Conservation (phyloP, 2,113 vertebrate genomes). For the Paracanthobrama guichenoti region DNA sequence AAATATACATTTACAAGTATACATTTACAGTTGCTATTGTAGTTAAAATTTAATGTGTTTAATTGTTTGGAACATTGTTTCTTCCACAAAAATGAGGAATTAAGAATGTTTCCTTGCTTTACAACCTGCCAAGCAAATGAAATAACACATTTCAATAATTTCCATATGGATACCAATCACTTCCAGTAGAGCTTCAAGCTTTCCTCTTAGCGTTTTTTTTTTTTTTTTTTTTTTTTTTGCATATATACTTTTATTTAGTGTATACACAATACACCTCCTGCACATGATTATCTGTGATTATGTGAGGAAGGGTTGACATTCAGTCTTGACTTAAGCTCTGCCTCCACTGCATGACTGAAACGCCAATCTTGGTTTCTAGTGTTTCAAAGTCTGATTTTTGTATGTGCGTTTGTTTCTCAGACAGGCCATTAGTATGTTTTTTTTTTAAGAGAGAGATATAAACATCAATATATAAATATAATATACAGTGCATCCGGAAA, state of each 20-base stretch:
- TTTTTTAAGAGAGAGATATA: background rate
- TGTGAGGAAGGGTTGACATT: background rate
- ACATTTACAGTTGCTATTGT: background rate
- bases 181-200: background rate
- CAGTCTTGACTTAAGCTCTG: background rate
- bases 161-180: background rate
- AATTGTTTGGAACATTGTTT: background rate
- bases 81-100: background rate
- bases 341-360: background rate
- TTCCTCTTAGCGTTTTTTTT: background rate
- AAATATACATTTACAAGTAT: too few species aligned
- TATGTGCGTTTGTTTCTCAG: background rate
- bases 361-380: background rate
- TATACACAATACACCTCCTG: background rate
- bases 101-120: background rate
- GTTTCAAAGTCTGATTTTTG: slow-evolving; percentile 13
- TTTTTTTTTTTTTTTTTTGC: background rate
- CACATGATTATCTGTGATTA: background rate
- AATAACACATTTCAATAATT: background rate
- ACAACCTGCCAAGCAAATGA: background rate
- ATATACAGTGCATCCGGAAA: too few species aligned
- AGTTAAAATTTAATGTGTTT: background rate
- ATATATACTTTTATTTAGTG: background rate
- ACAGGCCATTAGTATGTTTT: background rate
- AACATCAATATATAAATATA: too few species aligned